Percentiles rank a stretch among this genome's conserved stretches.
These are phyloP conservation scores for Prenolepis imparis DNA, from an alignment of 2,888 invertebrate genomes.

Conservation along the genomic window DNA sequence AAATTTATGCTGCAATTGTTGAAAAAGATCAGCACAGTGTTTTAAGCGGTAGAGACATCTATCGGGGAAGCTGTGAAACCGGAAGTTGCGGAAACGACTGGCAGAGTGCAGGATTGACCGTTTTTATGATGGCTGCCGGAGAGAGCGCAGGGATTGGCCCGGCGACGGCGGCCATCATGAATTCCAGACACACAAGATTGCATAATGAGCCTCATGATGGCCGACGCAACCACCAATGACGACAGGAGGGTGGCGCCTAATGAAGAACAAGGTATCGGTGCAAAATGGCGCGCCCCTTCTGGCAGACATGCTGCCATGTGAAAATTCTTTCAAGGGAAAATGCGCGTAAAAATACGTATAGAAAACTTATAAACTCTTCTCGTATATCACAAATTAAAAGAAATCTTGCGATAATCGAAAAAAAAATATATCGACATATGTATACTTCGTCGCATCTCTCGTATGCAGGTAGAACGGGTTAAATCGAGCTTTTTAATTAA, in stretches of 20 bases:
- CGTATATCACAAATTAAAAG: background rate
- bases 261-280: background rate
- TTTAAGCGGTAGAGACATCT: constrained; percentile 81
- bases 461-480: too few species aligned
- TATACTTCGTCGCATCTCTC: too few species aligned
- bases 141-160: constrained; percentile 85
- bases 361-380: background rate
- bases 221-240: constrained; percentile 82
- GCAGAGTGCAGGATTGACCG: constrained; percentile 80
- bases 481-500: too few species aligned
- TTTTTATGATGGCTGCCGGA: constrained; percentile 81
- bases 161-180: constrained; percentile 87
- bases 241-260: constrained; percentile 75
- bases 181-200: constrained; percentile 81
- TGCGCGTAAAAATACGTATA: constrained; percentile 11
- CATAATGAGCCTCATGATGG: constrained; percentile 83
- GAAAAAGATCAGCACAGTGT: constrained; percentile 27
- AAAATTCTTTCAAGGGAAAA: constrained; percentile 18
- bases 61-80: constrained; percentile 67
- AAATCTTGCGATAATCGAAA: background rate
- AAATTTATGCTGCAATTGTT: constrained; percentile 9
- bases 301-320: constrained; percentile 38
- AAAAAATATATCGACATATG: background rate
- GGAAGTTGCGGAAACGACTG: constrained; percentile 78
- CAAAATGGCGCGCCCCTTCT: constrained; percentile 68